These are phyloP conservation scores for Cecropterus lyciades DNA, from an alignment of 1,140 invertebrate species.

Conservation along the genomic window DNA sequence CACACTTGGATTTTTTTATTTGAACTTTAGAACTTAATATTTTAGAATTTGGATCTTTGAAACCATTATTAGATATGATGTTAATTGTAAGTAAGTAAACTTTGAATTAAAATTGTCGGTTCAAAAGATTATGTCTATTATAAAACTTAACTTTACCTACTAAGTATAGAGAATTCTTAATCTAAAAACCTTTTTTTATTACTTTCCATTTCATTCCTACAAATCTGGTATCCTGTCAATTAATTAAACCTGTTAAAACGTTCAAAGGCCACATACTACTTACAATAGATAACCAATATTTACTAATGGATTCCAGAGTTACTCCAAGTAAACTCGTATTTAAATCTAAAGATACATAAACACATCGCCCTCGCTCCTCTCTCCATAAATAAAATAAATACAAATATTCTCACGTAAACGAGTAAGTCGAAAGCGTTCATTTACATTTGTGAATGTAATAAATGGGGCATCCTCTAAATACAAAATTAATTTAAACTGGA, in stretches of 20 bases:
- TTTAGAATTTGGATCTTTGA: too few species aligned
- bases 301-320: slow-evolving; percentile 73
- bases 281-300: slow-evolving; percentile 75
- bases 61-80: too few species aligned
- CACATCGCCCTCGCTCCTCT: slow-evolving; percentile 75
- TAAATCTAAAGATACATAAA: slow-evolving; percentile 81
- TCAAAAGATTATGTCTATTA: too few species aligned
- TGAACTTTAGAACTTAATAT: too few species aligned
- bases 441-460: slow-evolving; percentile 83
- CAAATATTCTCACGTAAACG: slow-evolving; percentile 83
- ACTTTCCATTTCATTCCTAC: too few species aligned
- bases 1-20: too few species aligned
- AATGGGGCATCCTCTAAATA: slow-evolving; percentile 79
- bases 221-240: background rate
- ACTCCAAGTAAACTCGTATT: slow-evolving; percentile 71
- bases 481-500: slow-evolving; percentile 67
- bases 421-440: slow-evolving; percentile 80
- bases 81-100: too few species aligned
- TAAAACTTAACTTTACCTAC: too few species aligned
- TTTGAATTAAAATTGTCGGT: too few species aligned
- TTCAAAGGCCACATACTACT: slow-evolving; percentile 51
- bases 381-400: slow-evolving; percentile 84
- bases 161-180: too few species aligned
- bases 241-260: slow-evolving; percentile 41
- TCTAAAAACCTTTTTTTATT: too few species aligned